Percentiles rank a stretch among this genome's conserved stretches.
Conservation (phyloP, 2,113 vertebrate genomes). For the Hyperoodon ampullatus region DNA sequence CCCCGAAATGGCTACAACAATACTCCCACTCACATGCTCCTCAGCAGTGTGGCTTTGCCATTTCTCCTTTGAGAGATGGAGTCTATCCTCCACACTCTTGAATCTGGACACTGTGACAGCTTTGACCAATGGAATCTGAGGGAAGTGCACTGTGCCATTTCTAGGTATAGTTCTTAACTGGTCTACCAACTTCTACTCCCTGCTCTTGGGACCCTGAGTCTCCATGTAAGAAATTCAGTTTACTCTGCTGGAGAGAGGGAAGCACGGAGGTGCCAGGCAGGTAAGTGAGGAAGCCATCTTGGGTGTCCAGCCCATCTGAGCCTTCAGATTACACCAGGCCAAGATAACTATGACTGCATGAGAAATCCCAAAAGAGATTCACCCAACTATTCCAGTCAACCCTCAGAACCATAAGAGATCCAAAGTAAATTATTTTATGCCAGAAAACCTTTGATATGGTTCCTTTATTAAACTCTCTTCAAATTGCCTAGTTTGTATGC, state of each 20-base stretch:
- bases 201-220: neutral
- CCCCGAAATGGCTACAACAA: neutral
- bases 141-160: neutral
- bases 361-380: neutral
- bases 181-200: neutral
- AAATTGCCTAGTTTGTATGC: neutral
- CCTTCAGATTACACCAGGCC: neutral
- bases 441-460: neutral
- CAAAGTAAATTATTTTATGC: neutral
- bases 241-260: neutral
- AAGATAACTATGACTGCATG: neutral
- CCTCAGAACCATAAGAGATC: neutral
- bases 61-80: neutral
- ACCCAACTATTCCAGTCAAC: neutral
- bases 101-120: neutral
- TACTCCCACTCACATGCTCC: neutral
- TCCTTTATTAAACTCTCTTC: neutral
- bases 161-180: neutral
- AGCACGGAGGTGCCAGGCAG: neutral
- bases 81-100: neutral
- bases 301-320: neutral
- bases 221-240: neutral
- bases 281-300: neutral
- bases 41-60: neutral
- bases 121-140: neutral